These are phyloP conservation scores for Mungos mungo DNA, from an alignment of 2,113 vertebrate genomes.

Conservation along the genomic window DNA sequence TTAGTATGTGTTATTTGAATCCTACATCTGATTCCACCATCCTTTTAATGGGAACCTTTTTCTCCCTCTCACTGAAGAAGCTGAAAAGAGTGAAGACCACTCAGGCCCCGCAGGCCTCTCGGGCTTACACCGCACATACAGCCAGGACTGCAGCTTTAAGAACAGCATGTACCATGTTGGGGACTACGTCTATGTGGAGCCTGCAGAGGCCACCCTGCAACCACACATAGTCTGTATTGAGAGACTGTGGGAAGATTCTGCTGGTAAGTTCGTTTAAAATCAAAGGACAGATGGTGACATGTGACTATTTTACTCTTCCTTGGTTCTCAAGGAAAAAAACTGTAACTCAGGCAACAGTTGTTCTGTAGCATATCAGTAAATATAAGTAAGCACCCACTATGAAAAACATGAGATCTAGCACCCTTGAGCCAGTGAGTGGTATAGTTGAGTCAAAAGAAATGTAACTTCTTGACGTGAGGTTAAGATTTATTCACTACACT, in stretches of 20 bases:
- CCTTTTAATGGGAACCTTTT: slow-evolving; percentile 29
- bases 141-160: slow-evolving; percentile 99
- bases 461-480: neutral
- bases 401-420: neutral
- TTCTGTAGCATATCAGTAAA: neutral
- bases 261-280: slow-evolving; percentile 86
- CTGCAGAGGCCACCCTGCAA: slow-evolving; percentile 93
- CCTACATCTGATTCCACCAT: neutral
- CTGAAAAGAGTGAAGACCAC: slow-evolving; percentile 96
- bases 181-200: slow-evolving; percentile 98
- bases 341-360: neutral
- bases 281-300: neutral
- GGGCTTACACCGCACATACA: slow-evolving; percentile 94
- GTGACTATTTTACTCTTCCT: neutral
- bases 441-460: neutral
- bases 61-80: slow-evolving; percentile 86
- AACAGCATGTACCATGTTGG: slow-evolving; percentile 99
- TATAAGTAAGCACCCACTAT: neutral
- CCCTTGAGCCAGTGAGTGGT: neutral
- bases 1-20: slow-evolving; percentile 8
- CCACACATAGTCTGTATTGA: slow-evolving; percentile 99
- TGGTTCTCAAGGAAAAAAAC: slow-evolving; percentile 15
- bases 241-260: slow-evolving; percentile 96
- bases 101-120: slow-evolving; percentile 90
- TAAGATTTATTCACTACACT: slow-evolving; percentile 11